Conservation (phyloP, 2,888 invertebrate species). For the Clitarchus hookeri region DNA sequence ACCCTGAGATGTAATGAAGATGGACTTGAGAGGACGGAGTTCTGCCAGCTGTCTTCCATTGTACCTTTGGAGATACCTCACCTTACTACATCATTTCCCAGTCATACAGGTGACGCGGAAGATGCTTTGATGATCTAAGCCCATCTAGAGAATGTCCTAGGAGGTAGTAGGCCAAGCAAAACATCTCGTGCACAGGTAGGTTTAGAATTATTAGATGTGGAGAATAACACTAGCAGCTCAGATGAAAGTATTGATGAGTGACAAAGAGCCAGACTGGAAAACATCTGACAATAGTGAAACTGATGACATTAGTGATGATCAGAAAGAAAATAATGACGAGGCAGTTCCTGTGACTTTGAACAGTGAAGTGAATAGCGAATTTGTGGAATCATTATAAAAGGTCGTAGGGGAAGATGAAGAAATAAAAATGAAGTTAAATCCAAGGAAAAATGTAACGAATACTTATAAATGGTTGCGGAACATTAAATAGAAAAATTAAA, state of each 20-base stretch:
- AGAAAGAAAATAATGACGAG: neutral
- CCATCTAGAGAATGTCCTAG: neutral
- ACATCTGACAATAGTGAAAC: neutral
- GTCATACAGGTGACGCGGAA: too few species aligned
- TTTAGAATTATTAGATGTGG: neutral
- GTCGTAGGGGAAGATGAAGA: neutral
- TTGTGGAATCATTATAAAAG: neutral
- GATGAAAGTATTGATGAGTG: neutral
- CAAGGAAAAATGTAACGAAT: neutral
- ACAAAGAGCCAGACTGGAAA: neutral
- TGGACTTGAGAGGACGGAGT: neutral
- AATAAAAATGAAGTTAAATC: constrained; percentile 12
- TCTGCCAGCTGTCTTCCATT: neutral
- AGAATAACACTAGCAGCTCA: neutral
- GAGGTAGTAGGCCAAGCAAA: neutral
- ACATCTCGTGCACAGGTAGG: neutral
- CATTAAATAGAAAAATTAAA: neutral
- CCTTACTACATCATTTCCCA: neutral
- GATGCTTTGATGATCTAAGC: neutral
- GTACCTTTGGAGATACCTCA: neutral
- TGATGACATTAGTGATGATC: neutral
- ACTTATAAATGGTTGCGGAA: neutral
- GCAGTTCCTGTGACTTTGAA: neutral
- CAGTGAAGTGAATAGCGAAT: neutral
- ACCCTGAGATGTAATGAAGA: neutral